A percentile compares a stretch with the other conserved stretches of the same genome.
Evolutionary conservation across 2,888 invertebrate genomes (phyloP).

Genomic region (Hirtodrosophila confusa): DNA sequence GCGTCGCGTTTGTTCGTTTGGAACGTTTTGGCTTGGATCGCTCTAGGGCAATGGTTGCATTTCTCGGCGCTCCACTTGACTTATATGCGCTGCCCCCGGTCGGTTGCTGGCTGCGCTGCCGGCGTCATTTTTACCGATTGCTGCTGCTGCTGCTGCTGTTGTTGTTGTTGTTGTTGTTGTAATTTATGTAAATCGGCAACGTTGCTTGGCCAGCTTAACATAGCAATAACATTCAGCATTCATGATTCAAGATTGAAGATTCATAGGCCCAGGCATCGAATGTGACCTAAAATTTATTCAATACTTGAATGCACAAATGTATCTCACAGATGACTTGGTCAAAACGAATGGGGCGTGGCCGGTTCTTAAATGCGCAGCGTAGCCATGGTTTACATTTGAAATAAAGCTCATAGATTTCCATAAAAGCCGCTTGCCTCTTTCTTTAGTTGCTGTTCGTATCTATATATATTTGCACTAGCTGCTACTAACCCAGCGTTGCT

Average conservation of each 20-base stretch:
- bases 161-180: constrained; percentile 52
- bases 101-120: constrained; percentile 47
- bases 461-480: background rate
- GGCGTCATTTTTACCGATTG: constrained; percentile 22
- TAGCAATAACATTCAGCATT: constrained; percentile 26
- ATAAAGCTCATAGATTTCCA: constrained; percentile 23
- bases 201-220: constrained; percentile 21
- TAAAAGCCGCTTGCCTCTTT: constrained; percentile 22
- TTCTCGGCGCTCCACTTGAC: constrained; percentile 68
- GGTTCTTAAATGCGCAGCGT: constrained; percentile 32
- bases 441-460: constrained; percentile 9
- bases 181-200: constrained; percentile 68
- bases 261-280: constrained; percentile 28
- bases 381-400: constrained; percentile 53
- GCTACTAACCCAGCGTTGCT: too few species aligned
- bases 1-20: constrained; percentile 31
- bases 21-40: constrained; percentile 60
- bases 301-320: constrained; percentile 62
- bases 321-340: constrained; percentile 27
- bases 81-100: constrained; percentile 72
- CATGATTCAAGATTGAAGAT: constrained; percentile 19
- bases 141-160: too few species aligned
- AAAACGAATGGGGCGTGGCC: constrained; percentile 39
- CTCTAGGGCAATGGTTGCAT: constrained; percentile 75
- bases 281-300: constrained; percentile 77